phyloP scores from a whole-genome alignment of 1,140 invertebrate species.

The Metopolophium dirhodum region DNA sequence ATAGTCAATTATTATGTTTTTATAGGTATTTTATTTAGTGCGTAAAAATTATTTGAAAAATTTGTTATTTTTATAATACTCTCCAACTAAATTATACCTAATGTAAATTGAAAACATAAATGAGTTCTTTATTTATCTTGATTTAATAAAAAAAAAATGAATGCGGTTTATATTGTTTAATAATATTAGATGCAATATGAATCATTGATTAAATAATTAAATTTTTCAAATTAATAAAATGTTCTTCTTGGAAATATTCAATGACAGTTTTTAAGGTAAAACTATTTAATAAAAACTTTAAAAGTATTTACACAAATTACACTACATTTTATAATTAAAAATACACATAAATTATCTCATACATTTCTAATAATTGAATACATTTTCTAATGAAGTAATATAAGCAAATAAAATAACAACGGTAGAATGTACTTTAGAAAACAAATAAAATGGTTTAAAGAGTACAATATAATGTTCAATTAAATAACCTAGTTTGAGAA shows the following conservation, averaged over 20 bases:
- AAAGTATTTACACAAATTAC: background rate
- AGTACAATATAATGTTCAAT: background rate
- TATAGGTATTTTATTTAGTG: background rate
- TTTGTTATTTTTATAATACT: background rate
- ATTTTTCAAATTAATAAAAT: background rate
- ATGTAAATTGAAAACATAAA: background rate
- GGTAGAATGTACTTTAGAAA: background rate
- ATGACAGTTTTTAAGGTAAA: background rate
- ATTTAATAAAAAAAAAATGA: background rate
- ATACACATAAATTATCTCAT: background rate
- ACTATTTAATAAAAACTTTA: background rate
- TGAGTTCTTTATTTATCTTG: background rate
- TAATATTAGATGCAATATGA: background rate
- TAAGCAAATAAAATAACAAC: background rate
- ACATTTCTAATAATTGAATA: background rate
- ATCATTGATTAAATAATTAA: slow-evolving; percentile 7
- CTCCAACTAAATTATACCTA: background rate
- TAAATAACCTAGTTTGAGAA: background rate
- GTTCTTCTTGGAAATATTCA: background rate
- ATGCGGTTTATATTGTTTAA: background rate
- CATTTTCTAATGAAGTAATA: background rate
- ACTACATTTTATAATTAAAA: background rate
- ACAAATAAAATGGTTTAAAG: background rate
- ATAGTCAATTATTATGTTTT: no score
- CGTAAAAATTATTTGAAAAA: background rate